phyloP scores from a whole-genome alignment of 1,140 invertebrate species.

The Oncopodura yosiiana region DNA sequence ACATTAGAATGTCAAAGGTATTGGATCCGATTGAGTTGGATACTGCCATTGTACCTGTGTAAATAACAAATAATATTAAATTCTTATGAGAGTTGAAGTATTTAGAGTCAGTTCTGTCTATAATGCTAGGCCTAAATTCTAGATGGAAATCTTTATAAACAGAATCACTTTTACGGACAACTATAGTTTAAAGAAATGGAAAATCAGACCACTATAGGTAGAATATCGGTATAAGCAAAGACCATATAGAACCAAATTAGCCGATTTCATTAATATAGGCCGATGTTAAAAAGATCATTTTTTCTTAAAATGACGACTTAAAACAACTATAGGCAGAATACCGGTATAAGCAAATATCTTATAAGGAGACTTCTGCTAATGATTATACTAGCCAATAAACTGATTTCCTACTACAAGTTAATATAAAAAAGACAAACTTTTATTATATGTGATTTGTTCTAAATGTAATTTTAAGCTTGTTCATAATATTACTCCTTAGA shows the following conservation, averaged over 20 bases:
- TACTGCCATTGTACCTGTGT: constrained; percentile 45
- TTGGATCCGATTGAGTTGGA: constrained; percentile 46
- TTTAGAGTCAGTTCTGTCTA: constrained; percentile 14
- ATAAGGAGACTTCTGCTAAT: too few species aligned
- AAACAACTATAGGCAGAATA: neutral
- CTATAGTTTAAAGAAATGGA: neutral
- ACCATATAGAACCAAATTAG: too few species aligned
- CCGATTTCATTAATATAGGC: too few species aligned
- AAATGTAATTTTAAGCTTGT: neutral
- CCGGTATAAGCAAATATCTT: too few species aligned
- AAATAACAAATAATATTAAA: constrained; percentile 1
- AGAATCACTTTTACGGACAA: neutral
- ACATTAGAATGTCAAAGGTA: constrained; percentile 47
- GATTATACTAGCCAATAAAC: too few species aligned
- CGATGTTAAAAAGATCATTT: too few species aligned
- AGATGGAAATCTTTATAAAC: neutral
- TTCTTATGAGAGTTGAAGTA: neutral
- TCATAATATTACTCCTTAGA: neutral
- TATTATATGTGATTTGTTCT: neutral
- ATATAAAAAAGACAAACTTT: neutral
- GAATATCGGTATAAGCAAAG: neutral
- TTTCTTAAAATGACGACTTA: too few species aligned
- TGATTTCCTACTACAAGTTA: too few species aligned
- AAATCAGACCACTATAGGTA: neutral
- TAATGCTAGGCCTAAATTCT: neutral